Percentiles rank a stretch among this genome's conserved stretches.
phyloP scores from a whole-genome alignment of 2,888 invertebrate genomes.

The Apantesis nais region DNA sequence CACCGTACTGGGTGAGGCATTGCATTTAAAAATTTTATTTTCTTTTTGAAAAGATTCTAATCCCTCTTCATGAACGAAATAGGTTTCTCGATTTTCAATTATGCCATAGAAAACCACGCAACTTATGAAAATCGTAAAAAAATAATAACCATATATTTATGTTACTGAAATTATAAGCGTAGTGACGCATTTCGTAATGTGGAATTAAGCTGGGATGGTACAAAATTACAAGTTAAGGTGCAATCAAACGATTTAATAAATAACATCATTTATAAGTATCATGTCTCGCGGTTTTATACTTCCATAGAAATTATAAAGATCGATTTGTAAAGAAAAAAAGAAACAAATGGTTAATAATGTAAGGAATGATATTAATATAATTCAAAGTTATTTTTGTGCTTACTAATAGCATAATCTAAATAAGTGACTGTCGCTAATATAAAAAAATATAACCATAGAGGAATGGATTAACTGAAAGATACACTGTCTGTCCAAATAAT shows the following conservation, averaged over 20 bases:
- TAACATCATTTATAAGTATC: neutral
- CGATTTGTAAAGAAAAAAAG: neutral
- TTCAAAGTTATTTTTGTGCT: neutral
- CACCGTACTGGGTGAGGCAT: constrained; percentile 63
- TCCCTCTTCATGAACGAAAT: constrained; percentile 6
- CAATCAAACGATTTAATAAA: constrained; percentile 12
- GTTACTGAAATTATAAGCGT: constrained; percentile 32
- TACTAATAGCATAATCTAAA: no score
- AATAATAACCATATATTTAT: constrained; percentile 19
- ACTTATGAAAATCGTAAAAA: constrained; percentile 20
- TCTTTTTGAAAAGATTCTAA: constrained; percentile 39
- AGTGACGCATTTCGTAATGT: constrained; percentile 50
- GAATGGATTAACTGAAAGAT: no score
- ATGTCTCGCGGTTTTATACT: constrained; percentile 2
- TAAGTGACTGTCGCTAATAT: no score
- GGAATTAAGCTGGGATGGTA: constrained; percentile 34
- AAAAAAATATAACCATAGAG: no score
- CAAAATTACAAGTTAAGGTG: constrained; percentile 29
- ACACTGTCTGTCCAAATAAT: no score
- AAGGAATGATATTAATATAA: neutral
- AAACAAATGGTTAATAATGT: neutral
- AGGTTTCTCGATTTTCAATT: neutral
- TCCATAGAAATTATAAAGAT: neutral
- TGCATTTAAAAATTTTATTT: constrained; percentile 59
- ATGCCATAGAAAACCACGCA: neutral